Evolutionary conservation across 1,140 invertebrate species (phyloP), one percentile per base, ranked within the genome.

Genomic region (Ganaspis sp.): DNA sequence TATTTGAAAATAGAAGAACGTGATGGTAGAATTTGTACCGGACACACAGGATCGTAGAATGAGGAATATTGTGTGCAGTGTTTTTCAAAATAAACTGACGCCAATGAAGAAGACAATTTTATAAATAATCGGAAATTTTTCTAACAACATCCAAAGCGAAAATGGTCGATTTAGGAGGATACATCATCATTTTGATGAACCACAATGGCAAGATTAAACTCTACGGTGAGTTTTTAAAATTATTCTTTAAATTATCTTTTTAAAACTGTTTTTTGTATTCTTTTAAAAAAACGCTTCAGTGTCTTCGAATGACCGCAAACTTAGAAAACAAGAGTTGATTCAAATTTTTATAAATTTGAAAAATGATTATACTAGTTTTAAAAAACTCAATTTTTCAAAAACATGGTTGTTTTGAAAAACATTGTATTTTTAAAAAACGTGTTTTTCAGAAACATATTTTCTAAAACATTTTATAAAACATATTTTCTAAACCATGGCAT

Each of bases 161-260:
- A 87, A 95, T 96, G 92, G 97, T 98, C 86, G 97, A 99, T 93
- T 93, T 99, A 88, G 96, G 97, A 83, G 97, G 97, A 85, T 99
- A 99, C 92, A 97, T 98, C 88, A 98, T 99, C 88, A 97, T 98
- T 88, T 93, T 99, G 86, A 97, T 97, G 77, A 96, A 98, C 92
- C 97, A 96, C 83, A 95, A 96, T 88, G 97, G 98, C 90, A 96
- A 97, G 92, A 97, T 98, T 88, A 98, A 98, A 93, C 92, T 99
- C 64, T 98, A 98, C 89, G 97, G 98, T 98, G 91, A 94, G 96
- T 87, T 45, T n/a, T 49, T 34, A 92, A 15, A 17, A 80, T 3
- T 70, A 72, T 73, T 49, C 26, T 76, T 78, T 9, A 54, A 19
- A 11, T 12, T 29, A 4, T 26, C 26, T 58, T 2, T 11, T 26